phyloP scores from a whole-genome alignment of 2,797 vertebrate species.

The Selene dorsalis region DNA sequence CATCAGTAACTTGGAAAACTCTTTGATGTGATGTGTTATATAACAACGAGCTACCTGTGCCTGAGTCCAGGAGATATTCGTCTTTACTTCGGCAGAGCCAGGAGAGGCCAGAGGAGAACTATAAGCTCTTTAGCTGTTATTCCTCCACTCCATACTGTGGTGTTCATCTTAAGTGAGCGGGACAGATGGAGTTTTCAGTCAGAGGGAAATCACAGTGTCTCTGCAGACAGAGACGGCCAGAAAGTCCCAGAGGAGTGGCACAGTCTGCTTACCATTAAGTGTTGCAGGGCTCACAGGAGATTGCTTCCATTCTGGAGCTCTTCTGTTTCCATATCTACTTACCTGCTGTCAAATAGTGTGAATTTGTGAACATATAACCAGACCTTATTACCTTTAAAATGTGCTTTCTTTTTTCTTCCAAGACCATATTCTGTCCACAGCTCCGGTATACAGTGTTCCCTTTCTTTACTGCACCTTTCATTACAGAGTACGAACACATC shows the following conservation, averaged over 20 bases:
- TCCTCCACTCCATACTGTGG: slow-evolving; percentile 16
- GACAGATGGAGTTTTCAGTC: slow-evolving; percentile 51
- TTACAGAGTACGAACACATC: slow-evolving; percentile 27
- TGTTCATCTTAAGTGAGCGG: slow-evolving; percentile 33
- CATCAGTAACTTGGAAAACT: slow-evolving; percentile 1
- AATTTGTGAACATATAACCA: slow-evolving; percentile 24
- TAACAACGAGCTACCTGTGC: slow-evolving; percentile 32
- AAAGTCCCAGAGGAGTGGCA: slow-evolving; percentile 47
- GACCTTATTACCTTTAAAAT: slow-evolving; percentile 3
- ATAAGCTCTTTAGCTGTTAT: slow-evolving; percentile 33
- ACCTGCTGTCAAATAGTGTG: slow-evolving; percentile 21
- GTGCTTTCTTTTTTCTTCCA: background rate
- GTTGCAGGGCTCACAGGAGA: slow-evolving; percentile 16
- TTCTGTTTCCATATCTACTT: slow-evolving; percentile 21
- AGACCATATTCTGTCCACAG: background rate
- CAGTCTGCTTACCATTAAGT: slow-evolving; percentile 40
- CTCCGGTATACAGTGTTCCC: background rate
- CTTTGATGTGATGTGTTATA: slow-evolving; percentile 22
- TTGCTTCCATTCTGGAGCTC: slow-evolving; percentile 50
- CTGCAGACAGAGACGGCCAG: slow-evolving; percentile 49
- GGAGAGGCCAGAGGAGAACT: slow-evolving; percentile 32
- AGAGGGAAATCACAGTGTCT: slow-evolving; percentile 41
- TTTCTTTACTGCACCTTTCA: background rate
- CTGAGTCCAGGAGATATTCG: slow-evolving; percentile 33
- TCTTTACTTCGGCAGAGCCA: slow-evolving; percentile 44